These are phyloP conservation scores for Heteronetta atricapilla DNA, from an alignment of 2,113 vertebrate species.

Conservation along the genomic window DNA sequence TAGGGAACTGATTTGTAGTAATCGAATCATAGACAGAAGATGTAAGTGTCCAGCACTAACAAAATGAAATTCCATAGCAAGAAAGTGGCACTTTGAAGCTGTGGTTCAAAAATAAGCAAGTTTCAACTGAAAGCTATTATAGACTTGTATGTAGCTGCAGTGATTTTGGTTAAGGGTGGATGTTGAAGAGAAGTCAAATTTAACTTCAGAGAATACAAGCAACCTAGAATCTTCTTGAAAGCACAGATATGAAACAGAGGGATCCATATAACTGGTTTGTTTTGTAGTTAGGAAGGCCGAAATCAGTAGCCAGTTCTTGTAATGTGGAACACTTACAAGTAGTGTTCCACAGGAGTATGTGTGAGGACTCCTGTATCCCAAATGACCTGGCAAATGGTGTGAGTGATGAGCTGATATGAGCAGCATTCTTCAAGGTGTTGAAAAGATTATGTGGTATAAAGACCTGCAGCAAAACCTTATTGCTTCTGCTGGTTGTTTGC, in stretches of 20 bases:
- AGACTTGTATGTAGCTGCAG: not conserved
- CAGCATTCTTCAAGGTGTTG: no score
- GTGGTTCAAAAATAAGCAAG: not conserved
- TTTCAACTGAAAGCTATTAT: not conserved
- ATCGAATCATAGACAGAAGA: not conserved
- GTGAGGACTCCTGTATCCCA: not conserved
- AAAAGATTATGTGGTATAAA: not conserved
- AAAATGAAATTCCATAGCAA: not conserved
- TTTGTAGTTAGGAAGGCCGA: not conserved
- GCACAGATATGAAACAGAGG: not conserved
- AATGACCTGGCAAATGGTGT: not conserved
- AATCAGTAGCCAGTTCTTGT: not conserved
- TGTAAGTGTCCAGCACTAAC: not conserved
- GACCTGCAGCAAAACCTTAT: not conserved
- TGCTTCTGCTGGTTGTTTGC: not conserved
- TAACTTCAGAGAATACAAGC: not conserved
- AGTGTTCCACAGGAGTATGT: not conserved
- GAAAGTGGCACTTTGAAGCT: not conserved
- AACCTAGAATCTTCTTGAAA: not conserved
- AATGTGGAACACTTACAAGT: fast-evolving
- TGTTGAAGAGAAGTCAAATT: not conserved
- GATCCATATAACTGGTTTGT: fast-evolving
- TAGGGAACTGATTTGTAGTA: not conserved
- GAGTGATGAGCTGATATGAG: no score
- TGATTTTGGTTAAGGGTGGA: not conserved